Evolutionary conservation across 2,113 vertebrate species (phyloP), one percentile per base, ranked within the genome.

Genomic region (Cyprinus carpio): DNA sequence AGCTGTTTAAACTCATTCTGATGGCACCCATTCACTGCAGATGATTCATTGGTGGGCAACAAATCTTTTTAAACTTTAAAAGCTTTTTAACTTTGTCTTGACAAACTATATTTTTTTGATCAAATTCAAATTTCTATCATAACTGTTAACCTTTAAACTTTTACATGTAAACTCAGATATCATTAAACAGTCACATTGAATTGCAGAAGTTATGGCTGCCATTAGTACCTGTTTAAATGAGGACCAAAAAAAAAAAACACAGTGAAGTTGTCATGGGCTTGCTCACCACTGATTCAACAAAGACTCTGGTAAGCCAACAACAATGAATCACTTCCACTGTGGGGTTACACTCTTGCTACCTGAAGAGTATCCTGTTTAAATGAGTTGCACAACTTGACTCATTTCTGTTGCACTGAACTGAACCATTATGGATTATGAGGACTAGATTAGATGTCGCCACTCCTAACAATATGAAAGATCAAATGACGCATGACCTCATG

Each of bases 401-500:
- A 37, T 69, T 54, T 29, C 40, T 62, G 78, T 84, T 31, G 49
- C 51, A 56, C 49, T 64, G 27, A 64, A 49, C 75, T 85, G 60
- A 69, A 71, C 23, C 31, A 25, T 29, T 23, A 12, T 54, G 31
- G 62, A 77, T 85, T 62, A 77, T 82, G 49, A 82, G 37, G 29
- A 31, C 71, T 34, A 18, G 15, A 67, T 67, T 31, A 67, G 18
- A 74, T n/a, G 34, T 15, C 29, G 9, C 10, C 62, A n/a, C 6
- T 60, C 12, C 58, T 40, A 43, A 80, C 77, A 80, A 60, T 15
- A 20, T 82, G 78, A 69, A 23, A 29, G 40, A 65, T 82, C 18
- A 85, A 64, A 31, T 87, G 74, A 87, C 79, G 12, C 72, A 84
- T 62, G 29, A 79, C 31, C 56, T 58, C 46, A 81, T 56, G 31